Base-by-base conservation (phyloP, 2,113 vertebrate genomes). In the Noctilio leporinus region DNA sequence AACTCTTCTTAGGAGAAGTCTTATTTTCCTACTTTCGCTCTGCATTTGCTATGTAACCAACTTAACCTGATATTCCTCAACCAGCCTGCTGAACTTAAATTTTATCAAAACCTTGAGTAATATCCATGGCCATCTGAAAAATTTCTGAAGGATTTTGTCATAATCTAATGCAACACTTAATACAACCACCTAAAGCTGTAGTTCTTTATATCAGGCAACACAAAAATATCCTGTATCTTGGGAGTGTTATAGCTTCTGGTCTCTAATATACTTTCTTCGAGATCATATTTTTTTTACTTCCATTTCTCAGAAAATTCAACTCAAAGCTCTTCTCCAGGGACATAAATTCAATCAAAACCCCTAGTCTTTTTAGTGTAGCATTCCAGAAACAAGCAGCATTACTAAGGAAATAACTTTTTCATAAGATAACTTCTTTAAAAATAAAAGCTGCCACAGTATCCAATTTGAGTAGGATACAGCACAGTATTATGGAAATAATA, bases 201-300 rank as follows among this genome's bases (percentile, higher is more conserved):
- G 11, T 59, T 91, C 3, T 91, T 95, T 33, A 69, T 65, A 80
- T 90, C n/a, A 85, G 57, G 35, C 12, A 47, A 47, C 15, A 72
- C 10, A 65, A 59, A 80, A 89, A 35, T n/a, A n/a, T n/a, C n/a
- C n/a, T n/a, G 64, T 20, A 65, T 45, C 17, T 57, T 91, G 15
- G 26, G 16, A 87, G 9, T 82, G 2, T 70, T 75, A 51, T 15
- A 40, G n/a, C 6, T 94, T 83, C 59, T 57, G 3, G 8, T 93
- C n/a, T 77, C 14, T 38, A 70, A 70, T 35, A 14, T n/a, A 47
- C 93, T 90, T 96, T 85, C 51, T 81, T 53, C 88, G 47, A 93
- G 77, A 62, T 24, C 51, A 40, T 59, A 55, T 85, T 70, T 95
- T 85, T 70, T 95, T 95, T 89, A 40, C 92, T 86, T 96, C 12